These are phyloP conservation scores for Theretra japonica DNA, from an alignment of 2,888 invertebrate species.

Conservation along the genomic window DNA sequence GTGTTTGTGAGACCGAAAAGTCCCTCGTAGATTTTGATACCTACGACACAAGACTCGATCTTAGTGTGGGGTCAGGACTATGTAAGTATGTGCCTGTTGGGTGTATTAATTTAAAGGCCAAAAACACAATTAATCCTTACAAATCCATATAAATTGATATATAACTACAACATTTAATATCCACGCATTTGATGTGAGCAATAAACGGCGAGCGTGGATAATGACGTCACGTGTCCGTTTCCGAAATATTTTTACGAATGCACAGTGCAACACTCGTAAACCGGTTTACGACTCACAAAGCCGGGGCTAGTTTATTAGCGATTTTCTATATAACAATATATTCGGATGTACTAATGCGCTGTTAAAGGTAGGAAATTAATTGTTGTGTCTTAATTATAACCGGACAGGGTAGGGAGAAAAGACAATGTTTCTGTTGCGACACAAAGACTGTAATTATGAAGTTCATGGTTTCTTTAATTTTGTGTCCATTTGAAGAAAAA, in stretches of 20 bases:
- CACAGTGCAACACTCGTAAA: constrained; percentile 71
- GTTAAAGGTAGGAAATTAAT: constrained; percentile 47
- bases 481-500: too few species aligned
- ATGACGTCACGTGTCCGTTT: constrained; percentile 65
- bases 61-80: too few species aligned
- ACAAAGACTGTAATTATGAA: too few species aligned
- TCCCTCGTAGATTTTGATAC: too few species aligned
- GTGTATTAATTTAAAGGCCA: neutral
- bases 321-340: constrained; percentile 52
- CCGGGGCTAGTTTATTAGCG: constrained; percentile 68
- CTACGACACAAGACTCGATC: too few species aligned
- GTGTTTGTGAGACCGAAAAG: too few species aligned
- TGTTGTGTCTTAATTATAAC: constrained; percentile 43
- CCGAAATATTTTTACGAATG: constrained; percentile 80
- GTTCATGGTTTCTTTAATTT: too few species aligned
- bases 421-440: neutral
- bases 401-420: too few species aligned
- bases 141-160: neutral
- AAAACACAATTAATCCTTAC: neutral
- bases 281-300: constrained; percentile 71
- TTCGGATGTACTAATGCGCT: constrained; percentile 45
- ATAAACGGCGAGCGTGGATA: constrained; percentile 60
- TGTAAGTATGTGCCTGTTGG: too few species aligned
- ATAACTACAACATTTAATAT: constrained; percentile 1
- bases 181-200: constrained; percentile 40